Evolutionary conservation across 2,888 invertebrate species (phyloP), one percentile per base, ranked within the genome.

Genomic region (Phlogophora meticulosa): DNA sequence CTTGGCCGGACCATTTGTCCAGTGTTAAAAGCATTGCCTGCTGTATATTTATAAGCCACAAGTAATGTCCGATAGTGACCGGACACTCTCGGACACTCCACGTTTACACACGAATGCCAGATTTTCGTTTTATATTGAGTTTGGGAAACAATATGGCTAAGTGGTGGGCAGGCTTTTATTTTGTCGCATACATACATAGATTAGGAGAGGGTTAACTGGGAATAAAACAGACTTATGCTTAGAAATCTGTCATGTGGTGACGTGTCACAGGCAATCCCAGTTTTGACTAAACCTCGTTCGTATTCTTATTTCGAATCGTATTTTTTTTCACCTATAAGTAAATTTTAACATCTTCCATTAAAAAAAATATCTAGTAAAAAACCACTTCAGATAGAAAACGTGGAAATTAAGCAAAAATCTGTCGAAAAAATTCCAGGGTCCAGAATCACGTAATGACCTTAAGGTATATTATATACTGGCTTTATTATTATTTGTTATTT

Each of bases 11-110:
- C 90, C 91, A 91, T 93, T 93, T 94, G 93, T 94, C 93, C 40
- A 63, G 67, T 88, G 89, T 90, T 95, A 94, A 95, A 93, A 95
- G 95, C 93, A 95, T 95, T 95, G 94, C 88, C 95, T 95, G 72
- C 85, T 95, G 92, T 95, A 94, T 95, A 95, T 95, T 95, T 95
- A 95, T 95, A 93, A 93, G 93, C 75, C 70, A 62, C 57, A 32
- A 62, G 72, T 74, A 77, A 77, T 71, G 81, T 66, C 72, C 67
- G 71, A 76, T 78, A 66, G 71, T 74, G 74, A 43, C 45, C 57
- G 53, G 75, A 67, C 73, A 68, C 55, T 34, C 46, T 28, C 55
- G 28, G 72, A 68, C 42, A 53, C 76, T 63, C 22, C 28, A 58
- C 48, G 72, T 67, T 73, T 70, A 72, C 77, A 73, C 71, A 74